These are phyloP conservation scores for Lutjanus campechanus DNA, from an alignment of 2,797 vertebrate species.

Conservation along the genomic window DNA sequence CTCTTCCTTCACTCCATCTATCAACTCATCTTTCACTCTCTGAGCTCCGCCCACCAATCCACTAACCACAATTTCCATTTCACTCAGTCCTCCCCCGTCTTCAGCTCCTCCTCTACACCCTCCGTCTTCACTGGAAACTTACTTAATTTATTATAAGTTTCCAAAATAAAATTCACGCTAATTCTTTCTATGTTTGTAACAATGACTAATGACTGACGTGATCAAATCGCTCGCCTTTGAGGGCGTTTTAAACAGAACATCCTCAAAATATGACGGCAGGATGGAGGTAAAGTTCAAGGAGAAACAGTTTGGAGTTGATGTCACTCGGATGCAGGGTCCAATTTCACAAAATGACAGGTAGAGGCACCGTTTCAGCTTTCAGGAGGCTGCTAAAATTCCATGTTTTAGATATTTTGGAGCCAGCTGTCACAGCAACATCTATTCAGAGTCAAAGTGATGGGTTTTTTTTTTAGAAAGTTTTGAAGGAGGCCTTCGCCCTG, in stretches of 20 bases:
- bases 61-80: slow-evolving; percentile 38
- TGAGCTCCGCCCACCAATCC: slow-evolving; percentile 7
- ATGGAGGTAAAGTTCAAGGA: not conserved
- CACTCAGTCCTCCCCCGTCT: not conserved
- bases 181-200: not conserved
- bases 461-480: not conserved
- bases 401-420: not conserved
- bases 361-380: not conserved
- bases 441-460: not conserved
- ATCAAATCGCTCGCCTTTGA: not conserved
- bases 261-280: not conserved
- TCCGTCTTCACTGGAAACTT: not conserved
- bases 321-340: not conserved
- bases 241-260: not conserved
- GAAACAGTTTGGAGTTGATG: not conserved
- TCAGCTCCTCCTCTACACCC: not conserved
- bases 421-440: not conserved
- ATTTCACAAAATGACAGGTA: not conserved
- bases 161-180: not conserved
- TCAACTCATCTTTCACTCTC: not conserved
- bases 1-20: slow-evolving; percentile 6
- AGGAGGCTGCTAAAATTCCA: not conserved
- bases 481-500: no score
- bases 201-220: not conserved
- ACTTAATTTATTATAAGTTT: not conserved